Base-by-base conservation (phyloP, 2,113 vertebrate genomes). In the Esox niger region DNA sequence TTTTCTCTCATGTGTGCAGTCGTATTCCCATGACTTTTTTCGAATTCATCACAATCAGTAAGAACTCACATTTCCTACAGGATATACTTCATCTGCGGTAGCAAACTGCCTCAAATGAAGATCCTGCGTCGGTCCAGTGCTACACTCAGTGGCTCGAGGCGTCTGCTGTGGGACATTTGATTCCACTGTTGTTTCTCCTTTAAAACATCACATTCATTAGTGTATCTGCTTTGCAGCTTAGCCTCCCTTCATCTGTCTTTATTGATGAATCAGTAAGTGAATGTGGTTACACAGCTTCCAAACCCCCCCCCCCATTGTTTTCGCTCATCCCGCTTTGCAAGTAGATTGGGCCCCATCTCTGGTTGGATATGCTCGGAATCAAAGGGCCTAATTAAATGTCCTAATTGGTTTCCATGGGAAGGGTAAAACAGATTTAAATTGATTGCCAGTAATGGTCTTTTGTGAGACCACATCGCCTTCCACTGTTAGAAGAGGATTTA, bases 381-480 rank as follows among this genome's bases (percentile, higher is more conserved):
- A 84, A 77, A 85, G 88, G 85, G 82, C 72, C 69, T 88, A 89
- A 91, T 91, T 88, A 88, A 86, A 90, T 88, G 74, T 79, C 80
- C 82, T 90, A 88, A 91, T 90, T 90, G 89, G 87, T 86, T 91
- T 90, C 87, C 73, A 79, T 87, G 87, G 85, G 86, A 88, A 85
- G 84, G 82, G 83, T 86, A 80, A 88, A 88, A 87, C 86, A 84
- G 85, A 90, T 90, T 88, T 87, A 84, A 90, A 90, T 89, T 90
- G 91, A 91, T 90, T 88, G 86, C 83, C 78, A 71, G 82, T 89
- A 90, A 88, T 87, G 84, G 87, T 82, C 82, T 89, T 88, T 90
- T 89, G 87, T 87, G 74, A 78, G 79, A 80, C 73, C 75, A 81
- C 79, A 79, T 77, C 83, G 83, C 82, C 82, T 83, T 88, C 78